Base-by-base conservation (phyloP, 1,140 invertebrate genomes). In the Aphis gossypii region DNA sequence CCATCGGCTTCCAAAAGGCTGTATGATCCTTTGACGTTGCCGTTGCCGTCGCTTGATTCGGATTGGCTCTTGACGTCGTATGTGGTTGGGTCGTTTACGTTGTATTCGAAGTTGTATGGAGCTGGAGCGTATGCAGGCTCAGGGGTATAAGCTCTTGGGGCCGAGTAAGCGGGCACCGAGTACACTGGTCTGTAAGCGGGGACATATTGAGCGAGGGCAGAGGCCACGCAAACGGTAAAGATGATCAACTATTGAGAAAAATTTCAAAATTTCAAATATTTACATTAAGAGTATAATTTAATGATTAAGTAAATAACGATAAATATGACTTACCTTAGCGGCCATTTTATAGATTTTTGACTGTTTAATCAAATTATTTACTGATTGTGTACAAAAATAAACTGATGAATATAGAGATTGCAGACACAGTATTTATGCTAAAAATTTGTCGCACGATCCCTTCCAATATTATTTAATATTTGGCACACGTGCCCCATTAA, bases 41-140 rank as follows among this genome's bases (percentile, higher is more conserved):
- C 60, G 30, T 95, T 94, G 1, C 95, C 95, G 91, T 94, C 94
- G 6, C 83, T 20, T 46, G 90, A 92, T 83, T 94, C 94, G 1
- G 93, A 38, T 11, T 93, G 93, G 87, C 91, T 94, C 51, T 94
- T 94, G 8, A 94, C 90, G 94, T 97, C 97, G 4, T 97, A 97
- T 0, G 97, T 97, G 46, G 96, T 95, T 90, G 96, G 96, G 95
- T 97, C 97, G 88, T 97, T 96, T 18, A 97, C 97, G n/a, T 96
- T 97, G 94, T 97, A 97, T 93, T 97, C 96, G 94, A 97, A 97
- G 21, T 96, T 95, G 94, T 97, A 97, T 41, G 95, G 95, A 25
- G 95, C 94, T 84, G 95, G 94, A 5, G 94, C 95, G 11, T 95
- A 95, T 18, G 92, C 83, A 44, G 91, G 92, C 54, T 93, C 91